Evolutionary conservation across 1,140 invertebrate genomes (phyloP), one percentile per base, ranked within the genome.

Genomic region (Formica exsecta): DNA sequence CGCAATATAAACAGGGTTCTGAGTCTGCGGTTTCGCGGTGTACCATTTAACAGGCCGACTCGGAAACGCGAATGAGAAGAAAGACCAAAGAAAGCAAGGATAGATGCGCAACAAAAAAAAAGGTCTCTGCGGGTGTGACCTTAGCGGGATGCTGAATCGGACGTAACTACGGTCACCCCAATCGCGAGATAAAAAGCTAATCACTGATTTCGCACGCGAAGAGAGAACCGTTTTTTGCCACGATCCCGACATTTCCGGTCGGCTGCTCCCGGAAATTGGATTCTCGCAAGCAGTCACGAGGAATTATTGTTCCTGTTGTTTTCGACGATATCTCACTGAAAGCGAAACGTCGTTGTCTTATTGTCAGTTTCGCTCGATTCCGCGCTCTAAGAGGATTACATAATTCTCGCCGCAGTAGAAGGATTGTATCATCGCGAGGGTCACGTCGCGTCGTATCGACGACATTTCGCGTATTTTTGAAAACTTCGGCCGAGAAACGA

Each of bases 151-250:
- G 71, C 81, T 85, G 81, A 77, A 77, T 85, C 81, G 41, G 41
- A 65, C 25, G 32, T 85, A 65, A 77, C 62, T 85, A 25, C 73
- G 74, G 74, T 59, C 25, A 62, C 16, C 48, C 13, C 48, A 57
- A 73, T 73, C 29, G 44, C 44, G 54, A 48, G 79, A 83, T 83
- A 83, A 83, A 83, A 74, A 73, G 79, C 79, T 74, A 83, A 83
- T 83, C 79, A 36, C 68, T 71, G 25, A 38, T 74, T 16, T 44
- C 57, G 79, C 19, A 8, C 44, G 64, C 64, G 76, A 48, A 54
- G 70, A 32, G 38, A 41, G 79, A n/a, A 29, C 2, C 68, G 41
- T 61, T 83, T 77, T 61, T 83, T 83, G 79, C 68, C 38, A 7
- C 68, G 68, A 83, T 83, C 68, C 62, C 79, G 54, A 32, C 68